Percentiles rank a stretch among this genome's conserved stretches.
phyloP scores from a whole-genome alignment of 2,797 vertebrate genomes.

The Lepus oiostolus region DNA sequence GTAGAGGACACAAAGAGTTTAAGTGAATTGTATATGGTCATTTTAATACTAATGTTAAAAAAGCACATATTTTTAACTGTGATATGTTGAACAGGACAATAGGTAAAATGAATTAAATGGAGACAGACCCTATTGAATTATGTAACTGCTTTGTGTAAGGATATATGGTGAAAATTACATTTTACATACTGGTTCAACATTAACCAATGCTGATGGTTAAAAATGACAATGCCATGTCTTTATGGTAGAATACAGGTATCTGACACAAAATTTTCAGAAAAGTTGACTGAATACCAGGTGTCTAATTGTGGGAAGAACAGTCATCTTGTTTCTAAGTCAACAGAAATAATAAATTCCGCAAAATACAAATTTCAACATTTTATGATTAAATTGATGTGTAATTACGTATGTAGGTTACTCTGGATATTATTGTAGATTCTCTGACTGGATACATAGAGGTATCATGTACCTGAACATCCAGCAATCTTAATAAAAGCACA shows the following conservation, averaged over 20 bases:
- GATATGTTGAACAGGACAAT: neutral
- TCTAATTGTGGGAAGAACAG: neutral
- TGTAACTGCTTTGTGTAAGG: neutral
- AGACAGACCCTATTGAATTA: neutral
- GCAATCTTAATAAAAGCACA: neutral
- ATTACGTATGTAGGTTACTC: neutral
- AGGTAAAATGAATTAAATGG: neutral
- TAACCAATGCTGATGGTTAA: neutral
- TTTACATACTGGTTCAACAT: neutral
- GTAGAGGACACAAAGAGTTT: neutral
- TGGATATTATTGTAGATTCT: neutral
- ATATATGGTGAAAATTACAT: neutral
- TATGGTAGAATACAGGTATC: neutral
- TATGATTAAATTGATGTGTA: neutral
- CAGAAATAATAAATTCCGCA: neutral
- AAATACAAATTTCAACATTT: neutral
- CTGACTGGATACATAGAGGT: neutral
- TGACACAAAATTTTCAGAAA: neutral
- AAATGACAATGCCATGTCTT: neutral
- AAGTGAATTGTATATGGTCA: neutral
- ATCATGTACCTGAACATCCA: neutral
- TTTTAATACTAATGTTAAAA: conserved; percentile 34
- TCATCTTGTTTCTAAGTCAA: conserved; percentile 1
- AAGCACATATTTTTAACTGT: neutral
- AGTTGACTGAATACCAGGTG: neutral